These are phyloP conservation scores for Escarpia spicata DNA, from an alignment of 2,888 invertebrate species.

Conservation along the genomic window DNA sequence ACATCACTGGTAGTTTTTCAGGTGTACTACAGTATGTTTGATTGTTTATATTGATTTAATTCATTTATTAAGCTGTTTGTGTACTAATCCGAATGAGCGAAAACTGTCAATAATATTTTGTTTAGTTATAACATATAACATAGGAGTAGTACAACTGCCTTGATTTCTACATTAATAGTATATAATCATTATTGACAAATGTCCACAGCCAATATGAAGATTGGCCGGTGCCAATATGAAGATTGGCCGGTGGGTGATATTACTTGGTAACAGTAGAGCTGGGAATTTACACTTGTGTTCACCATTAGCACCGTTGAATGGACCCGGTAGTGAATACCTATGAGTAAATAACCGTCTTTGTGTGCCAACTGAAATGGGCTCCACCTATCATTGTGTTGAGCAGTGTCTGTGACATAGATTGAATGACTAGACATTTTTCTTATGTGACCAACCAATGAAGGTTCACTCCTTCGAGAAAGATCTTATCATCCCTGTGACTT, in stretches of 20 bases:
- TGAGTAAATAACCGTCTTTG: background rate
- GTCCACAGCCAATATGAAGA: background rate
- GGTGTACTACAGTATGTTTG: no score
- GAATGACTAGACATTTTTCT: background rate
- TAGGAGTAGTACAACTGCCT: no score
- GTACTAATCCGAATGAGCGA: no score
- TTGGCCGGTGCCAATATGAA: no score
- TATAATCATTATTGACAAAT: no score
- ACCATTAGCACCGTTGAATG: background rate
- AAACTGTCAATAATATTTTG: no score
- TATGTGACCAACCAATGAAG: background rate
- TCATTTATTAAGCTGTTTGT: no score
- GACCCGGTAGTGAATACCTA: background rate
- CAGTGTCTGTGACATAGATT: background rate
- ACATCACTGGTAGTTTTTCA: no score
- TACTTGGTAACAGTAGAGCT: background rate
- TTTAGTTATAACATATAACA: no score
- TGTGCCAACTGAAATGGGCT: background rate
- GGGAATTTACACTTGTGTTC: background rate
- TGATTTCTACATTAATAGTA: no score
- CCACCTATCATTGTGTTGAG: background rate
- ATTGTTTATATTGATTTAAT: no score
- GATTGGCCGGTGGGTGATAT: background rate
- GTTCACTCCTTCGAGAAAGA: background rate
- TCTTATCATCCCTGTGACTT: background rate